phyloP scores from a whole-genome alignment of 1,140 invertebrate genomes.

The Nymphalis io region DNA sequence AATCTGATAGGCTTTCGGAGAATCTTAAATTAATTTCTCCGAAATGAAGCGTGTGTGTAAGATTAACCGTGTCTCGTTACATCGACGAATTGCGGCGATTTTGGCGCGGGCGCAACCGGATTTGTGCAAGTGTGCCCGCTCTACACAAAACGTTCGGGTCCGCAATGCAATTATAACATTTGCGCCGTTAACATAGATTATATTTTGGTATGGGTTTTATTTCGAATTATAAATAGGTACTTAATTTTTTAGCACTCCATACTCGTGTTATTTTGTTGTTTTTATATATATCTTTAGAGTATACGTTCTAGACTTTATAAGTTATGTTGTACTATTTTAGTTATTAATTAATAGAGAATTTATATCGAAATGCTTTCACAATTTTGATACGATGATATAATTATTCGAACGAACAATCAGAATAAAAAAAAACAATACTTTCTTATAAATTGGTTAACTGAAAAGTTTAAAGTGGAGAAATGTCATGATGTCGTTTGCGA shows the following conservation, averaged over 20 bases:
- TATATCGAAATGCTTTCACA: not conserved
- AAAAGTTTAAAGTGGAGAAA: not conserved
- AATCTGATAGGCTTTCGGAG: conserved; percentile 66
- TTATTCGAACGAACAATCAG: no score
- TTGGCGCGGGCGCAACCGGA: not conserved
- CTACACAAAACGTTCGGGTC: not conserved
- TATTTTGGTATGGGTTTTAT: not conserved
- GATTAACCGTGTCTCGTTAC: conserved; percentile 1
- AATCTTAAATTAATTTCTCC: conserved; percentile 70
- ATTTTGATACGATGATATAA: not conserved
- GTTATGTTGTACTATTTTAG: no score
- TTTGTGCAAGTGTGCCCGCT: not conserved
- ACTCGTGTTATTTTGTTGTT: no score
- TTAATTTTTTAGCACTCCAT: not conserved
- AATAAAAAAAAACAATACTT: not conserved
- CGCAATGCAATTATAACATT: not conserved
- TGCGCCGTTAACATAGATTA: not conserved
- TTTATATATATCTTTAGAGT: no score
- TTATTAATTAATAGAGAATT: no score
- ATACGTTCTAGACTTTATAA: not conserved
- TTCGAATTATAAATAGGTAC: not conserved
- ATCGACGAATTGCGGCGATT: not conserved
- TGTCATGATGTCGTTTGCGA: not conserved
- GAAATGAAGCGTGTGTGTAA: conserved; percentile 45
- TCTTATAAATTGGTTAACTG: not conserved